These are phyloP conservation scores for Chrysolina oricalcia DNA, from an alignment of 2,888 invertebrate genomes.

Conservation along the genomic window DNA sequence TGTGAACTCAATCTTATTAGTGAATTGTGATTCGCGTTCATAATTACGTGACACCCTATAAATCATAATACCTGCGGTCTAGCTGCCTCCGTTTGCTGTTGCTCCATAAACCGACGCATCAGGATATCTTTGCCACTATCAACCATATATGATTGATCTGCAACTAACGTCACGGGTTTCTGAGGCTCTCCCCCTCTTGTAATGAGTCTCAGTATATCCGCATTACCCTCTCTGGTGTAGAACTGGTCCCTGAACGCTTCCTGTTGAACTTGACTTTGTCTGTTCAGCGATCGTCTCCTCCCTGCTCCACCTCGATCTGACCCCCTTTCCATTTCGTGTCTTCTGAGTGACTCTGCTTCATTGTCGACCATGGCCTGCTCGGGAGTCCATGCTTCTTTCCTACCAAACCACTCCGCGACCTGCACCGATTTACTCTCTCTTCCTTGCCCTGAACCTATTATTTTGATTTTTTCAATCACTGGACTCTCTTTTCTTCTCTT, in stretches of 20 bases:
- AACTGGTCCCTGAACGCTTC: slow-evolving; percentile 77
- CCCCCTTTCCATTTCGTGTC: slow-evolving; percentile 85
- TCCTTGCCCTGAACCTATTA: slow-evolving; percentile 76
- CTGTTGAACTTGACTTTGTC: slow-evolving; percentile 57
- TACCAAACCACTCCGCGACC: slow-evolving; percentile 83
- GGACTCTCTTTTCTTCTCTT: slow-evolving; percentile 84
- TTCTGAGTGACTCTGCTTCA: slow-evolving; percentile 81
- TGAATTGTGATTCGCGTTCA: no score
- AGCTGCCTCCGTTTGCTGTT: slow-evolving; percentile 74
- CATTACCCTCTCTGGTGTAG: slow-evolving; percentile 89
- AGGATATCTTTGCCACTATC: slow-evolving; percentile 89
- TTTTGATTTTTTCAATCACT: slow-evolving; percentile 68
- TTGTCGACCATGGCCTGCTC: slow-evolving; percentile 73
- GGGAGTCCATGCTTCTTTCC: slow-evolving; percentile 91
- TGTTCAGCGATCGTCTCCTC: slow-evolving; percentile 56
- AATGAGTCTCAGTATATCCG: slow-evolving; percentile 86
- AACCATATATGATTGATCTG: slow-evolving; percentile 70
- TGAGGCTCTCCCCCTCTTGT: slow-evolving; percentile 75
- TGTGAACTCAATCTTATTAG: no score
- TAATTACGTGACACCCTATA: not conserved
- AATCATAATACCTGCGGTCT: slow-evolving; percentile 50
- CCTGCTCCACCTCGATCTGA: slow-evolving; percentile 75
- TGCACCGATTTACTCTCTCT: slow-evolving; percentile 83
- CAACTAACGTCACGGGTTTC: slow-evolving; percentile 69
- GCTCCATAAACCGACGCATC: slow-evolving; percentile 88